Conservation (phyloP, 2,797 vertebrate species). For the Avahi laniger region DNA sequence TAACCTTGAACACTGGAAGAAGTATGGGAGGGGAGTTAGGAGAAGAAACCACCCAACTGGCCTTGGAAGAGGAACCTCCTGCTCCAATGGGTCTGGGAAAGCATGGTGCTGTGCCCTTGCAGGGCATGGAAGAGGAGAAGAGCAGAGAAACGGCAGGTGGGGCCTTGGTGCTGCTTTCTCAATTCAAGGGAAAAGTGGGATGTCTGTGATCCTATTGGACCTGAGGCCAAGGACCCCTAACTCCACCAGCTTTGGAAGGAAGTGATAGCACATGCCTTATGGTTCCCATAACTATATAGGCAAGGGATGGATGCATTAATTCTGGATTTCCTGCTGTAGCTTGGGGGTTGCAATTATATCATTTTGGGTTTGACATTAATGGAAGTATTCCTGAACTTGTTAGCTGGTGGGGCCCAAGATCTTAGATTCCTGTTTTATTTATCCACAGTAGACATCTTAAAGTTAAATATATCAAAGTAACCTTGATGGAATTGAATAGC, state of each 20-base stretch:
- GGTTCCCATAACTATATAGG: not conserved
- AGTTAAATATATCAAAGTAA: not conserved
- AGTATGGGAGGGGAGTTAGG: not conserved
- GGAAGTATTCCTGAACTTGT: not conserved
- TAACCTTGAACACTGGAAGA: not conserved
- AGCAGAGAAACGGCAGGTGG: not conserved
- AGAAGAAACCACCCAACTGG: not conserved
- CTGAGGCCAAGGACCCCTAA: not conserved
- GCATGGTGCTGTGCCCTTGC: accelerated
- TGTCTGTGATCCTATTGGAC: not conserved
- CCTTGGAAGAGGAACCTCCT: not conserved
- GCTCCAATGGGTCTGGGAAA: accelerated
- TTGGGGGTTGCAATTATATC: not conserved
- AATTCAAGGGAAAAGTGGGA: not conserved
- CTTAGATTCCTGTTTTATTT: not conserved
- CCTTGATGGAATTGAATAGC: not conserved
- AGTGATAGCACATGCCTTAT: not conserved
- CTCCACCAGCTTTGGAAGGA: not conserved
- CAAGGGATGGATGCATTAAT: not conserved
- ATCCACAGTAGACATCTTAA: not conserved
- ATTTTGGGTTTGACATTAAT: not conserved
- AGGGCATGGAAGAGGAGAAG: not conserved
- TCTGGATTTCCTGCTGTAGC: not conserved
- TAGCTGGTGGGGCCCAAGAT: not conserved
- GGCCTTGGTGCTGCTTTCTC: not conserved